These are phyloP conservation scores for Ceratitis capitata DNA, from an alignment of 1,140 invertebrate species.

Conservation along the genomic window DNA sequence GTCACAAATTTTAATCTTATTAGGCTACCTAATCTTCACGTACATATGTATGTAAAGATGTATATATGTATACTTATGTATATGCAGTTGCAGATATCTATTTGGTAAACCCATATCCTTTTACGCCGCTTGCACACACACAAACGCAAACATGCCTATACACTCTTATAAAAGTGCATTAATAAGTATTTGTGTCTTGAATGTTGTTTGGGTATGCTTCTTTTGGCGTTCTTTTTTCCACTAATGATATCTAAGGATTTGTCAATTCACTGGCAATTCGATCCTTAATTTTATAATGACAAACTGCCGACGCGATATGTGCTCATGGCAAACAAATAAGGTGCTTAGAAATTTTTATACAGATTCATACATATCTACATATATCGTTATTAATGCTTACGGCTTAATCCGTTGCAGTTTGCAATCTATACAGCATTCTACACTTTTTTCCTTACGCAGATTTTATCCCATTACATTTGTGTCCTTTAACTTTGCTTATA, in stretches of 20 bases:
- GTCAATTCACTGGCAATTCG: neutral
- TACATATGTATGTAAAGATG: neutral
- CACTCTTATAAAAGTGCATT: neutral
- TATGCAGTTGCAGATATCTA: constrained; percentile 1
- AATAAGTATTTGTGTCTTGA: neutral
- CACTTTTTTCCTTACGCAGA: neutral
- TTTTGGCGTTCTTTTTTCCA: no score
- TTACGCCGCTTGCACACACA: neutral
- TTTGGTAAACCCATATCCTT: neutral
- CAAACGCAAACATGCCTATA: no score
- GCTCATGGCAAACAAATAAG: neutral
- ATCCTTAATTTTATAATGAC: constrained; percentile 31
- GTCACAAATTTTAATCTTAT: constrained; percentile 39
- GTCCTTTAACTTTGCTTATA: neutral
- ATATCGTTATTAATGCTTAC: neutral
- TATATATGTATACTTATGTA: no score
- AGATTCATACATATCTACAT: neutral
- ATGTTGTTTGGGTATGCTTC: no score
- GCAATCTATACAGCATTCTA: neutral
- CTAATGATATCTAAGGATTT: neutral
- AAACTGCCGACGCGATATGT: neutral
- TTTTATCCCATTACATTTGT: neutral
- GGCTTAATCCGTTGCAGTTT: neutral
- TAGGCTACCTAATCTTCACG: constrained; percentile 16
- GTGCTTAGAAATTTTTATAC: neutral